Evolutionary conservation across 2,888 invertebrate species (phyloP).

Genomic region (Scaptomyza reducta): DNA sequence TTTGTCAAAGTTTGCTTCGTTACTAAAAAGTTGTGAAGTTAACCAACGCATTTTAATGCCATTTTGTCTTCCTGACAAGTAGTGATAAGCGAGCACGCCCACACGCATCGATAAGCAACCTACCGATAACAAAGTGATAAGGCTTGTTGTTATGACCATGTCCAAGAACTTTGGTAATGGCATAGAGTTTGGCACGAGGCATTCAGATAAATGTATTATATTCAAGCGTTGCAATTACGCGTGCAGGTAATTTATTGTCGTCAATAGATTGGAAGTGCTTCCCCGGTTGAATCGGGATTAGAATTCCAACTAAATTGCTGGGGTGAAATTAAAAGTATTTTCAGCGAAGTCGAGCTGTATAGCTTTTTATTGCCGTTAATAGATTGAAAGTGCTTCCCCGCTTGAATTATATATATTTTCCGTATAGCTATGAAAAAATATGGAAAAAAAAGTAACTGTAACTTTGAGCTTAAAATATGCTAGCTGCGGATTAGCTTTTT

Average conservation of each 20-base stretch:
- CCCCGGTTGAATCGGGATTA: background rate
- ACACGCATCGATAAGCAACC: conserved; percentile 27
- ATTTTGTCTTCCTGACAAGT: background rate
- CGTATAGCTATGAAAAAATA: conserved; percentile 18
- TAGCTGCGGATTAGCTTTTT: conserved; percentile 22
- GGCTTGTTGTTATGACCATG: background rate
- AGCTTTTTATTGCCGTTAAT: conserved; percentile 14
- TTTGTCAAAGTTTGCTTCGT: background rate
- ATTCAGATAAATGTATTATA: background rate
- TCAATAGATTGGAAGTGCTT: background rate
- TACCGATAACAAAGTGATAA: conserved; percentile 9
- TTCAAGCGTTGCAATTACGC: background rate
- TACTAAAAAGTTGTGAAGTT: conserved; percentile 24
- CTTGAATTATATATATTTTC: background rate
- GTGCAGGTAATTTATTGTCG: conserved; percentile 2
- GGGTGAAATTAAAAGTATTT: background rate
- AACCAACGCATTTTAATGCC: background rate
- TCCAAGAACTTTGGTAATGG: background rate
- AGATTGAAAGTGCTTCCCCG: background rate
- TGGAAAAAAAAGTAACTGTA: conserved; percentile 22
- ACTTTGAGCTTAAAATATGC: conserved; percentile 67
- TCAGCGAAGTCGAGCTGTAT: background rate
- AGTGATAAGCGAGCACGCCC: conserved; percentile 2
- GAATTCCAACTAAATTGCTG: background rate
- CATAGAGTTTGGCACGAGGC: background rate